Conservation (phyloP, 2,113 vertebrate genomes). For the Bubo scandiacus region DNA sequence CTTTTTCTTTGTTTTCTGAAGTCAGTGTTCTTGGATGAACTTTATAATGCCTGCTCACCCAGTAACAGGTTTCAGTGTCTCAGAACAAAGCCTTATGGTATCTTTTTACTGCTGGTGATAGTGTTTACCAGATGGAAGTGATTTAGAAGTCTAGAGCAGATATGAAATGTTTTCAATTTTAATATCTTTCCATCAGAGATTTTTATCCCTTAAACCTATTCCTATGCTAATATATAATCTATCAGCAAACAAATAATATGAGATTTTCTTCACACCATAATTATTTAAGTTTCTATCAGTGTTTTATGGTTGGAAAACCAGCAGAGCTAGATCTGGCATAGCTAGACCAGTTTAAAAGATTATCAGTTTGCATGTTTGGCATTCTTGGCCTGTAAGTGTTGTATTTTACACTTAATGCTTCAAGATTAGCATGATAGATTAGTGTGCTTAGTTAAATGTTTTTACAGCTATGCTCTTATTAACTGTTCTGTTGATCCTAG, state of each 20-base stretch:
- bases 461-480: conserved; percentile 15
- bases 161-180: background rate
- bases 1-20: background rate
- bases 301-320: conserved; percentile 25
- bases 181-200: background rate
- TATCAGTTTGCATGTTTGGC: conserved; percentile 27
- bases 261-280: background rate
- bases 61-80: background rate
- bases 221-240: background rate
- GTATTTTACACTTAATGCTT: conserved; percentile 30
- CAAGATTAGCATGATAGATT: conserved; percentile 58
- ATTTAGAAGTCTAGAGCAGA: background rate
- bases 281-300: conserved; percentile 6
- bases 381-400: conserved; percentile 31
- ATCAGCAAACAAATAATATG: background rate
- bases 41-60: background rate
- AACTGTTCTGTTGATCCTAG: background rate
- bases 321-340: background rate
- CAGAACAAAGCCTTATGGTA: background rate
- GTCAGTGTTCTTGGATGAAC: background rate
- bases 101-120: background rate
- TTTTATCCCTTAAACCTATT: background rate
- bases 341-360: background rate
- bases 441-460: background rate
- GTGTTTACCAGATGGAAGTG: conserved; percentile 1